These are phyloP conservation scores for Magallana ariakensis DNA, from an alignment of 1,140 invertebrate species.

Conservation along the genomic window DNA sequence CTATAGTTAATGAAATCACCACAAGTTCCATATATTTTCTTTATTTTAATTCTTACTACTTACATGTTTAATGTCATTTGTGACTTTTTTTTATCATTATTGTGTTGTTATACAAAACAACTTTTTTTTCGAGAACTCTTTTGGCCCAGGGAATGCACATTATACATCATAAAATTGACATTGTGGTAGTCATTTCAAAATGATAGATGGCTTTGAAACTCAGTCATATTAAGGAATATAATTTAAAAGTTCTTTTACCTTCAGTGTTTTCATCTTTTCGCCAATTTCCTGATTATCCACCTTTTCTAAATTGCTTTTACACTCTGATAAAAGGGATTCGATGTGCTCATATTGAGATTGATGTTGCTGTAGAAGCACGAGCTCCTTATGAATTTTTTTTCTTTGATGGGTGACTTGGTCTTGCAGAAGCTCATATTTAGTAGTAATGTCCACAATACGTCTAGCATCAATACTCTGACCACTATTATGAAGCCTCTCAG, in stretches of 20 bases:
- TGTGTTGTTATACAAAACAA: too few species aligned
- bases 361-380: constrained; percentile 92
- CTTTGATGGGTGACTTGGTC: constrained; percentile 80
- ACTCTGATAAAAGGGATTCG: constrained; percentile 91
- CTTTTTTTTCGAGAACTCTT: too few species aligned
- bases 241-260: too few species aligned
- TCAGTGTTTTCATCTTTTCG: neutral
- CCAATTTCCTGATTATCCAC: constrained; percentile 67
- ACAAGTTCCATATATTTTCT: too few species aligned
- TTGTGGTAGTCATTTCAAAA: too few species aligned
- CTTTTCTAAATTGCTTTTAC: constrained; percentile 90
- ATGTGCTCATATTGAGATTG: constrained; percentile 92
- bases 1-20: too few species aligned
- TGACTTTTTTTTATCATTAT: too few species aligned
- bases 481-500: constrained; percentile 63
- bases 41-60: too few species aligned
- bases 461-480: constrained; percentile 75
- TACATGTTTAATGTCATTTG: too few species aligned
- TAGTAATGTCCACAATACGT: constrained; percentile 85
- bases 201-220: too few species aligned
- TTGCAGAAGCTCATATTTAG: constrained; percentile 89
- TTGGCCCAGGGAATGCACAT: too few species aligned
- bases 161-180: neutral
- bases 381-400: constrained; percentile 83
- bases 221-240: too few species aligned